These are phyloP conservation scores for Rhodophaea formosa DNA, from an alignment of 2,888 invertebrate species.

Conservation along the genomic window DNA sequence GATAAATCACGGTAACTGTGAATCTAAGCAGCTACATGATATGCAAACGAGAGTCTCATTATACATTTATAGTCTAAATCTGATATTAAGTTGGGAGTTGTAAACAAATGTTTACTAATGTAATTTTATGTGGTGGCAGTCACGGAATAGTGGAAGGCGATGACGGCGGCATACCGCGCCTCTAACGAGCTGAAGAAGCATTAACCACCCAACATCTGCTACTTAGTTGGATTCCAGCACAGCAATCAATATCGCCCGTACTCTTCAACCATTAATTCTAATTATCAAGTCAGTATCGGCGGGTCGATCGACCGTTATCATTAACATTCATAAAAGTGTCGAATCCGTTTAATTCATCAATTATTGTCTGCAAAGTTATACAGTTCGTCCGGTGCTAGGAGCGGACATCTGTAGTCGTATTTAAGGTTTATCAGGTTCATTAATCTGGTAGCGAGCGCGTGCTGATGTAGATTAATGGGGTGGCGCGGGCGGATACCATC, in stretches of 20 bases:
- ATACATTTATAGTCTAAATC: constrained; percentile 45
- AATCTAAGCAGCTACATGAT: constrained; percentile 41
- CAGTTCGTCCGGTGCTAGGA: constrained; percentile 51
- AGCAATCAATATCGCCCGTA: constrained; percentile 54
- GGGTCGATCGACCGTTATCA: constrained; percentile 57
- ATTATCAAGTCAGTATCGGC: constrained; percentile 58
- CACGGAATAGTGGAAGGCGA: constrained; percentile 27
- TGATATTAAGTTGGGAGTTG: constrained; percentile 54
- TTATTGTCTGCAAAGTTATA: constrained; percentile 51
- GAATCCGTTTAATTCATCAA: constrained; percentile 71
- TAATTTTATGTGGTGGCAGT: constrained; percentile 36
- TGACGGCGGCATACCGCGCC: constrained; percentile 18
- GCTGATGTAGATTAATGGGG: constrained; percentile 79
- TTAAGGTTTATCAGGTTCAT: constrained; percentile 77
- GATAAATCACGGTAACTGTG: constrained; percentile 48
- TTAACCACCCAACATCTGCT: constrained; percentile 51
- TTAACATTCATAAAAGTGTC: constrained; percentile 67
- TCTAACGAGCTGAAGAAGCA: constrained; percentile 37
- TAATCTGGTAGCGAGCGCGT: constrained; percentile 74
- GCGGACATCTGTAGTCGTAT: constrained; percentile 73
- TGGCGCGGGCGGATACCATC: constrained; percentile 72
- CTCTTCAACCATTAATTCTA: constrained; percentile 68
- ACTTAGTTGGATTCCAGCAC: constrained; percentile 46
- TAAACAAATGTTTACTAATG: constrained; percentile 60
- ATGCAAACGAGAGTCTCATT: constrained; percentile 45